These are phyloP conservation scores for Bombyx mandarina DNA, from an alignment of 1,140 invertebrate species.

Conservation along the genomic window DNA sequence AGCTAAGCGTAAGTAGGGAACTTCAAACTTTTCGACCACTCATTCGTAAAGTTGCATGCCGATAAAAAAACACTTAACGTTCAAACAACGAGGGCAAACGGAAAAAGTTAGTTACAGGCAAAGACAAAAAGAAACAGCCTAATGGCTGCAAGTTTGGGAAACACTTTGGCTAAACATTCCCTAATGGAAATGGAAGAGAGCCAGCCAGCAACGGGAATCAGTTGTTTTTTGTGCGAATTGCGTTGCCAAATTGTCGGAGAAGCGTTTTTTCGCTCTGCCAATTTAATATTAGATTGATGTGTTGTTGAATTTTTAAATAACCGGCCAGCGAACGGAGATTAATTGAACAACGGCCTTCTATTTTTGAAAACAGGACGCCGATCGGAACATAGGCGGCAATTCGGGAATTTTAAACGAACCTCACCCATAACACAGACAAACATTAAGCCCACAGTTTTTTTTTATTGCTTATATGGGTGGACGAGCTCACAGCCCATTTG, in stretches of 20 bases:
- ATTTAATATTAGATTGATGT: slow-evolving; percentile 1
- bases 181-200: slow-evolving; percentile 67
- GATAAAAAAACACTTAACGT: slow-evolving; percentile 39
- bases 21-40: slow-evolving; percentile 9
- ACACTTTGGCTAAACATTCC: slow-evolving; percentile 66
- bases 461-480: too few species aligned
- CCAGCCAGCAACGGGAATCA: slow-evolving; percentile 41
- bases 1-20: too few species aligned
- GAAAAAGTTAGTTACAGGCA: slow-evolving; percentile 53
- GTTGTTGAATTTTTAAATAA: too few species aligned
- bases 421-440: too few species aligned
- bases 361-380: too few species aligned
- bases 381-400: too few species aligned
- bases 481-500: too few species aligned
- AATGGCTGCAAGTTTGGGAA: slow-evolving; percentile 60
- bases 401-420: too few species aligned
- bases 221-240: slow-evolving; percentile 48
- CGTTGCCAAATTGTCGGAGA: slow-evolving; percentile 40
- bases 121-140: slow-evolving; percentile 56
- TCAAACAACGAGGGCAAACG: slow-evolving; percentile 28
- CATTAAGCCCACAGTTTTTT: too few species aligned
- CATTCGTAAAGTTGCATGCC: slow-evolving; percentile 22
- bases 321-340: too few species aligned
- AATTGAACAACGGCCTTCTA: too few species aligned
- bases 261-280: slow-evolving; percentile 7